phyloP scores from a whole-genome alignment of 2,797 vertebrate genomes.

The Strix occidentalis region DNA sequence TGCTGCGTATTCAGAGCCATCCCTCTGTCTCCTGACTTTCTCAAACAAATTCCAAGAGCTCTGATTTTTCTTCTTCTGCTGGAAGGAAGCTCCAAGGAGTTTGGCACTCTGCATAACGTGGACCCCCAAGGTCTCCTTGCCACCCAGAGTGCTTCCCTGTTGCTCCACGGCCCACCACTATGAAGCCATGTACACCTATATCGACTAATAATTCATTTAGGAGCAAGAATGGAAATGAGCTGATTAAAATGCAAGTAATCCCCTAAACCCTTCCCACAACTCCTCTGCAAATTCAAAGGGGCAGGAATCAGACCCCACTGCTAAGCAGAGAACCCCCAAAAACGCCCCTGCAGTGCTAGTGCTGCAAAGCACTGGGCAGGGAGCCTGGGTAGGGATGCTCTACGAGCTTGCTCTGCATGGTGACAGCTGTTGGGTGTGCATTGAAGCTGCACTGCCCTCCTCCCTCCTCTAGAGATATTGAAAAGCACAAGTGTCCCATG shows the following conservation, averaged over 20 bases:
- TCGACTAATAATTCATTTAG: background rate
- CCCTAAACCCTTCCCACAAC: background rate
- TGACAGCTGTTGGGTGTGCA: background rate
- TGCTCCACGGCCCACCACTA: rapidly evolving
- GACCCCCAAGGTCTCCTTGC: background rate
- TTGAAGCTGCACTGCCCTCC: background rate
- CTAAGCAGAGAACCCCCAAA: background rate
- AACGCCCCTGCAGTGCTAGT: background rate
- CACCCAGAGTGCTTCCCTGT: background rate
- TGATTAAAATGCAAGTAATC: background rate
- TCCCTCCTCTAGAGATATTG: background rate
- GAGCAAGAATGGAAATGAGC: background rate
- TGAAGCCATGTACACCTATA: background rate
- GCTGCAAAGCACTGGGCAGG: background rate
- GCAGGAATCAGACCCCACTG: background rate
- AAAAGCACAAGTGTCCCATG: background rate
- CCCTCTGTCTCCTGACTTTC: background rate
- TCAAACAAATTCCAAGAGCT: background rate
- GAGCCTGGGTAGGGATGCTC: background rate
- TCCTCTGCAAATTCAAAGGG: background rate
- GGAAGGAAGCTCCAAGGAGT: background rate
- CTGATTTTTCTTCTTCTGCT: background rate
- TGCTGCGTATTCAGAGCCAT: background rate
- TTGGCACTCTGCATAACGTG: background rate
- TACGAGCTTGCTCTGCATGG: background rate